Evolutionary conservation across 2,888 invertebrate genomes (phyloP).

Genomic region (Ferdinandea cuprea): DNA sequence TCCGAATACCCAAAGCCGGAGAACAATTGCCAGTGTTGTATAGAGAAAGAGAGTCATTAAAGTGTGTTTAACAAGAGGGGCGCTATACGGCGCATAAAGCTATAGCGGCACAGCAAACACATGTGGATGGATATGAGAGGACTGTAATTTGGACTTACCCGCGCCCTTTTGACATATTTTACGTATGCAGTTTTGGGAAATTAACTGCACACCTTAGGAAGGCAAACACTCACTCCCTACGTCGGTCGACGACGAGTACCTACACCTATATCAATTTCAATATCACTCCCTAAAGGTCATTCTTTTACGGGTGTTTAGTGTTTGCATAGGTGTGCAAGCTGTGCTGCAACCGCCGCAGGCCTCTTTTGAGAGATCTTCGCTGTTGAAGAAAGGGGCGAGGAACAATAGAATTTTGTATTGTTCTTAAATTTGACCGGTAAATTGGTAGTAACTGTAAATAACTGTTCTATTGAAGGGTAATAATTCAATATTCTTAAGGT

Average conservation of each 20-base stretch:
- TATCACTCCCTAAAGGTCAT: constrained; percentile 57
- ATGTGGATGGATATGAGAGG: constrained; percentile 60
- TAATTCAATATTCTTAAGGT: constrained; percentile 46
- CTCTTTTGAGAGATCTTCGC: constrained; percentile 27
- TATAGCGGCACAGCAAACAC: constrained; percentile 1
- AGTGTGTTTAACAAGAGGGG: constrained; percentile 59
- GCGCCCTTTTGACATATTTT: constrained; percentile 53
- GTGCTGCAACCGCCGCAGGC: constrained; percentile 22
- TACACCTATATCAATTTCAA: constrained; percentile 58
- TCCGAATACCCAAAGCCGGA: constrained; percentile 11
- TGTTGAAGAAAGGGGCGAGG: constrained; percentile 1
- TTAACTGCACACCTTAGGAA: constrained; percentile 54
- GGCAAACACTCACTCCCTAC: not conserved
- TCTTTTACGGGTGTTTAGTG: constrained; percentile 49
- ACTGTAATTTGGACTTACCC: constrained; percentile 52
- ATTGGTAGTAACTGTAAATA: constrained; percentile 41
- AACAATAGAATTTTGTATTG: constrained; percentile 50
- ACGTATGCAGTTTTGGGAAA: constrained; percentile 44
- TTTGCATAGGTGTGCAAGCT: constrained; percentile 70
- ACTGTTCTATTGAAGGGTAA: constrained; percentile 45
- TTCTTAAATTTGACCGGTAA: constrained; percentile 56
- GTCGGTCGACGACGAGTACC: not conserved
- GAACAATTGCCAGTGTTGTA: constrained; percentile 50
- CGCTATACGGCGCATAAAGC: constrained; percentile 67
- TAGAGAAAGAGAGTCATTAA: constrained; percentile 65